phyloP scores from a whole-genome alignment of 1,140 invertebrate species.

The Papilio xuthus region DNA sequence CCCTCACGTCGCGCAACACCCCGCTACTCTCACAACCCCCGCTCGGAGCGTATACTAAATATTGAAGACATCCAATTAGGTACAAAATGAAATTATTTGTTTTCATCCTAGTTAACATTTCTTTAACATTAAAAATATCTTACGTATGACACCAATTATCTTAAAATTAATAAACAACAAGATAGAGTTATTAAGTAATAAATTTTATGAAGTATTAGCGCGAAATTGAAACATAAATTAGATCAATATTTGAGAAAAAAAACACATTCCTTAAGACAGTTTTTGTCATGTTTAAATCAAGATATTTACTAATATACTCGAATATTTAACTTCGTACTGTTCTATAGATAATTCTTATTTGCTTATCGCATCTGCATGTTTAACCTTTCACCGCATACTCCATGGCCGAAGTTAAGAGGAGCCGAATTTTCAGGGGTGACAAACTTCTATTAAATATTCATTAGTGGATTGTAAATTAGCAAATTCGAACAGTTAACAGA shows the following conservation, averaged over 20 bases:
- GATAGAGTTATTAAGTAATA: not conserved
- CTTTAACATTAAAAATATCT: not conserved
- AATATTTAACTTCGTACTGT: constrained; percentile 29
- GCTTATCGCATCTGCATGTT: constrained; percentile 42
- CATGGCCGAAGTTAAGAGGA: constrained; percentile 55
- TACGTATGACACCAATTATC: not conserved
- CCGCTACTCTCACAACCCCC: constrained; percentile 45
- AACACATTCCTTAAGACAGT: not conserved
- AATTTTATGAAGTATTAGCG: not conserved
- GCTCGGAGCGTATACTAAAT: constrained; percentile 50
- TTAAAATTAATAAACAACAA: not conserved
- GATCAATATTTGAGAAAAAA: not conserved
- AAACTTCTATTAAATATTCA: constrained; percentile 75
- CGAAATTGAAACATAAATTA: not conserved
- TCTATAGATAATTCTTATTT: constrained; percentile 35
- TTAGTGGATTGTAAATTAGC: constrained; percentile 75
- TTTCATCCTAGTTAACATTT: not conserved
- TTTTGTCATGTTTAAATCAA: not conserved
- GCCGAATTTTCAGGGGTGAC: constrained; percentile 76
- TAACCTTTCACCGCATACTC: constrained; percentile 50
- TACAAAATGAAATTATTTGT: constrained; percentile 41
- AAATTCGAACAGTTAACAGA: constrained; percentile 60
- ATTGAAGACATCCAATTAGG: constrained; percentile 52
- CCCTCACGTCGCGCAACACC: constrained; percentile 44
- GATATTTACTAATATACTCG: not conserved